Conservation (phyloP, 2,797 vertebrate species). For the Hoplostethus mediterraneus region DNA sequence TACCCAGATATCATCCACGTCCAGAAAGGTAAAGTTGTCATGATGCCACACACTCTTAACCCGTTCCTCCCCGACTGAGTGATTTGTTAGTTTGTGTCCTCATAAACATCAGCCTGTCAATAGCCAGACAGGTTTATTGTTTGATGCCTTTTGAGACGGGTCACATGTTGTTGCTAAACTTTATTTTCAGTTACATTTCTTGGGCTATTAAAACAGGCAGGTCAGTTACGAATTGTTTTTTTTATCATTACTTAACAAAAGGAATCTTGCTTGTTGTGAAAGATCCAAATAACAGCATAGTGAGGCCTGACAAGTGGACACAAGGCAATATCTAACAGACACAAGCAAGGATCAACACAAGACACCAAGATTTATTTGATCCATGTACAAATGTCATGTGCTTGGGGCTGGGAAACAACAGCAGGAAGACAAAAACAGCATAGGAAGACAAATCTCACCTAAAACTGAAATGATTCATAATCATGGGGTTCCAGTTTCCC, state of each 20-base stretch:
- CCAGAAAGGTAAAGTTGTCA: conserved; percentile 93
- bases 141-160: background rate
- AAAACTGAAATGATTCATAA: conserved; percentile 12
- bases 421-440: background rate
- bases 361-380: background rate
- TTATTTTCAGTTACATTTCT: background rate
- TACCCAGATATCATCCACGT: conserved; percentile 99
- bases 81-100: background rate
- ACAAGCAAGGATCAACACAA: background rate
- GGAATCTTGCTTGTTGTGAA: too few relatives aligned
- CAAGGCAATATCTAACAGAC: background rate
- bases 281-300: too few relatives aligned
- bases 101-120: background rate
- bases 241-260: background rate
- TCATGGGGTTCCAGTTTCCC: background rate
- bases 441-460: background rate
- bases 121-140: background rate
- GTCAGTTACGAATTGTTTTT: background rate
- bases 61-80: background rate
- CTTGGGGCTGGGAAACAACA: background rate
- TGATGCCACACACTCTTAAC: background rate
- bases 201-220: background rate
- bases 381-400: too few relatives aligned
- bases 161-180: background rate
- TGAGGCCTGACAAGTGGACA: too few relatives aligned